phyloP scores from a whole-genome alignment of 1,140 invertebrate genomes.

The Cydia amplana region DNA sequence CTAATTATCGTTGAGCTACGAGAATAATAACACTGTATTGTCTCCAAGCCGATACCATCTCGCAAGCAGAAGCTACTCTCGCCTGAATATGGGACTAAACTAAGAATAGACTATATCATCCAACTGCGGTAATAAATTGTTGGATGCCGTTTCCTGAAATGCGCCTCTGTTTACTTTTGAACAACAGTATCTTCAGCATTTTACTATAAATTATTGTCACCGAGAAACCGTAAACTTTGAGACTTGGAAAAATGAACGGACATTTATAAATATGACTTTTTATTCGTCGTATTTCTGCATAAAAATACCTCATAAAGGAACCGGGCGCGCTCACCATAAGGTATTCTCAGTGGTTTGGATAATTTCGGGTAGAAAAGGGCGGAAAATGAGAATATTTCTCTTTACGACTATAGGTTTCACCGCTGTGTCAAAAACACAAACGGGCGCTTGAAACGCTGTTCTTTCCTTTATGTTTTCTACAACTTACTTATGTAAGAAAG shows the following conservation, averaged over 20 bases:
- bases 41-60: slow-evolving; percentile 52
- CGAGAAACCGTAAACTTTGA: not conserved
- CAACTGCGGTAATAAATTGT: slow-evolving; percentile 39
- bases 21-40: slow-evolving; percentile 39
- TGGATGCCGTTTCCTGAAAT: slow-evolving; percentile 29
- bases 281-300: slow-evolving; percentile 17
- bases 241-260: not conserved
- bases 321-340: slow-evolving; percentile 3
- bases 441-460: slow-evolving; percentile 39
- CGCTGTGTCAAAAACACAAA: slow-evolving; percentile 41
- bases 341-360: slow-evolving; percentile 45
- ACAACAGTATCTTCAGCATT: not conserved
- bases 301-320: slow-evolving; percentile 42
- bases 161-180: slow-evolving; percentile 24
- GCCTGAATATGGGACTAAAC: slow-evolving; percentile 30
- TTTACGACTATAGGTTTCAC: slow-evolving; percentile 37
- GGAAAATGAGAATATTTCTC: slow-evolving; percentile 50
- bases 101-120: slow-evolving; percentile 39
- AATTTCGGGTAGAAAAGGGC: slow-evolving; percentile 48
- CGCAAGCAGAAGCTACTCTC: slow-evolving; percentile 33
- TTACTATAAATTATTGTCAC: slow-evolving; percentile 11
- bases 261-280: not conserved
- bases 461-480: not conserved
- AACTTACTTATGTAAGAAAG: not conserved
- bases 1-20: not conserved